Evolutionary conservation across 2,888 invertebrate species (phyloP), one percentile per base, ranked within the genome.

Genomic region (Caenorhabditis imperialis): DNA sequence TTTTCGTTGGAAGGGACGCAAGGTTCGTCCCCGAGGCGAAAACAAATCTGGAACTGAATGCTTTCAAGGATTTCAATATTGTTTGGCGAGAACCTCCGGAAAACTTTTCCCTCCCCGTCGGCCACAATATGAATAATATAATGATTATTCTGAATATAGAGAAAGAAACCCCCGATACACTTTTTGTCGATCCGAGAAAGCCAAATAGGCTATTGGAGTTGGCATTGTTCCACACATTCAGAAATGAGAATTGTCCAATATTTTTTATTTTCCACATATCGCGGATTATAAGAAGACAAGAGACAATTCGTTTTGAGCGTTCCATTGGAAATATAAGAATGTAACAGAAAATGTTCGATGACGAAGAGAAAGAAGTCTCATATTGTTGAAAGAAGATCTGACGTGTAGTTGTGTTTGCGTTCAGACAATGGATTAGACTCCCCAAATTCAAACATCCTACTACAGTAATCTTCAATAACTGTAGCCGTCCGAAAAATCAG

Each of bases 31-130:
- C 30, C 7, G 40, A 54, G 16, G 23, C 35, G 27, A 57, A 67
- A 67, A 67, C 57, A 67, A 67, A 67, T 67, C 67, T 67, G 57
- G 67, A 67, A 67, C 57, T 58, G 57, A 67, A 67, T 67, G 57
- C 67, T 67, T 47, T 67, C 67, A 57, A 57, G 55, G 55, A 65
- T 55, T 67, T 57, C 57, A 67, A 67, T 57, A 67, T 67, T 67
- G 67, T 67, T 67, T 67, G 57, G 55, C 40, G 65, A 45, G 48
- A 30, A n/a, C 44, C n/a, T n/a, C n/a, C n/a, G n/a, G 33, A 54
- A 55, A 65, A 50, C 42, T 57, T 25, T 23, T 23, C 45, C 45
- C 45, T 45, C 37, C 50, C 50, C 35, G 23, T 35, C 5, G 48
- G 33, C 44, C 57, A 65, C 57, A 67, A 61, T 61, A 58, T 67